Conservation (phyloP, 1,140 invertebrate genomes). For the Pinna nobilis region DNA sequence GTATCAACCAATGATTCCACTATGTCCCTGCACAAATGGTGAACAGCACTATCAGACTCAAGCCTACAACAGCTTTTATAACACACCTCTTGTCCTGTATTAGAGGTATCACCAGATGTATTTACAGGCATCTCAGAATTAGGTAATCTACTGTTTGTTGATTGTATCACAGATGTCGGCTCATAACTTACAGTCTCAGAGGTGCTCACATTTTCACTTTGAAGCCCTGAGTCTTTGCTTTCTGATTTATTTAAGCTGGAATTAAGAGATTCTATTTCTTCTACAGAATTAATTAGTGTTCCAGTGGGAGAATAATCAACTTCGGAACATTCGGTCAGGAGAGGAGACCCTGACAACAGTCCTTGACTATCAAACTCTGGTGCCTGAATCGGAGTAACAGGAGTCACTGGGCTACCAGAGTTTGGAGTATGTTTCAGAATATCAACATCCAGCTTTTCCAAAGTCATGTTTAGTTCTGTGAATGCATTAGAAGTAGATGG, state of each 20-base stretch:
- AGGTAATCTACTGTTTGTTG: background rate
- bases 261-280: conserved; percentile 15
- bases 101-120: too few species aligned
- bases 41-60: conserved; percentile 6
- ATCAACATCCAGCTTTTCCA: background rate
- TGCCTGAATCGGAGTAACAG: conserved; percentile 28
- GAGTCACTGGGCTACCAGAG: conserved; percentile 53
- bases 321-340: too few species aligned
- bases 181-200: conserved; percentile 52
- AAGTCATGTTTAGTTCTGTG: background rate
- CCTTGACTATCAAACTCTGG: too few species aligned
- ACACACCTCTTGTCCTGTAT: background rate
- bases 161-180: background rate
- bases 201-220: conserved; percentile 66
- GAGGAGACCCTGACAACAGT: too few species aligned
- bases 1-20: conserved; percentile 35
- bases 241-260: conserved; percentile 63
- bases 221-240: conserved; percentile 67
- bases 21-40: conserved; percentile 33
- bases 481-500: conserved; percentile 13
- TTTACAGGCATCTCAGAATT: too few species aligned
- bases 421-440: conserved; percentile 42
- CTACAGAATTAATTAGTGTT: conserved; percentile 27
- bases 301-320: conserved; percentile 20
- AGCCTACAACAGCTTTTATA: conserved; percentile 13